phyloP scores from a whole-genome alignment of 2,797 vertebrate species.

The Emydoidea blandingii region DNA sequence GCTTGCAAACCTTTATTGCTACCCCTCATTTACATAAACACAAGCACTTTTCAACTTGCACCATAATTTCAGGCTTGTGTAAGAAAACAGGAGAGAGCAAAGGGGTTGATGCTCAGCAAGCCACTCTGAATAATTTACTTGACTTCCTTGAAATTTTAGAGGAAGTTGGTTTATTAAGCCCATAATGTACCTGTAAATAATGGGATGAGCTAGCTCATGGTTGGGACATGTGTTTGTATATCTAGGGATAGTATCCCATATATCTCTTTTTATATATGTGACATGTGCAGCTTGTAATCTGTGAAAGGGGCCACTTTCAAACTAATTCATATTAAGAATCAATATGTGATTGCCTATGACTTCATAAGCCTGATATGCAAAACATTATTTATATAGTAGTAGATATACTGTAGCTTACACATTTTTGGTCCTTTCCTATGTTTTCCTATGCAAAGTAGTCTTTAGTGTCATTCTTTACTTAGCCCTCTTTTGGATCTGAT shows the following conservation, averaged over 20 bases:
- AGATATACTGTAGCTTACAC: background rate
- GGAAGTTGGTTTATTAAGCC: background rate
- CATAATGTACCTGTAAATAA: background rate
- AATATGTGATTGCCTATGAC: background rate
- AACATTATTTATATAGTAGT: background rate
- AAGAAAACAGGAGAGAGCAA: background rate
- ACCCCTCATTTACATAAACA: background rate
- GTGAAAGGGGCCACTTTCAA: background rate
- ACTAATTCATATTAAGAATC: background rate
- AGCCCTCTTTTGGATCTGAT: background rate
- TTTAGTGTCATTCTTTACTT: background rate
- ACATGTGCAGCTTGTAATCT: background rate
- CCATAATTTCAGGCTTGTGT: background rate
- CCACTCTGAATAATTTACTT: background rate
- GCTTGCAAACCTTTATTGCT: background rate
- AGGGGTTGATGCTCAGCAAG: background rate
- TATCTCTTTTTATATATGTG: background rate
- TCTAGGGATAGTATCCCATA: background rate
- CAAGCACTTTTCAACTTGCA: background rate
- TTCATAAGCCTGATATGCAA: background rate
- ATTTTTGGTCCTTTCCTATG: background rate
- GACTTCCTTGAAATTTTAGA: background rate
- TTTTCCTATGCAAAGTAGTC: background rate
- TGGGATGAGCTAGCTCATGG: background rate
- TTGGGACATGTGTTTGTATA: background rate